Evolutionary conservation across 1,140 invertebrate species (phyloP).

Genomic region (Anastatus disparis): DNA sequence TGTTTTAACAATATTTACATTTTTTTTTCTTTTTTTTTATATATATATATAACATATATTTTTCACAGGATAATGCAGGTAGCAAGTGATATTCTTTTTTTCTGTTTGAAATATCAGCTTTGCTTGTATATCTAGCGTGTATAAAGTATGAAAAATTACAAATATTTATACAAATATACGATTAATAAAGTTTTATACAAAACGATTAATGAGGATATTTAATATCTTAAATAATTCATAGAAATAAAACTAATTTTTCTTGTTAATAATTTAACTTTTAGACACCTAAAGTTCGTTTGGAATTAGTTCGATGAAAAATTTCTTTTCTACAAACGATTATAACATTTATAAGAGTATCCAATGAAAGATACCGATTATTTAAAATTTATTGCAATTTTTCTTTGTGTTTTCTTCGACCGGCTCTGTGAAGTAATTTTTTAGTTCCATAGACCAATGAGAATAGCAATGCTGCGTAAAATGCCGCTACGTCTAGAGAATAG

Average conservation of each 20-base stretch:
- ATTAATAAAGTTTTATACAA: too few species aligned
- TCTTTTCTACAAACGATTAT: slow-evolving; percentile 25
- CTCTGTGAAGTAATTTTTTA: slow-evolving; percentile 45
- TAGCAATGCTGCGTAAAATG: slow-evolving; percentile 47
- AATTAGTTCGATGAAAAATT: slow-evolving; percentile 6
- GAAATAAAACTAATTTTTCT: too few species aligned
- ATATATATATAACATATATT: not conserved
- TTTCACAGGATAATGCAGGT: too few species aligned
- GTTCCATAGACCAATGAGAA: slow-evolving; percentile 44
- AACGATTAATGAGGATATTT: too few species aligned
- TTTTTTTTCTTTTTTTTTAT: not conserved
- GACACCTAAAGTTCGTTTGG: not conserved
- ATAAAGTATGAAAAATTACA: too few species aligned
- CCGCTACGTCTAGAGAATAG: slow-evolving; percentile 58
- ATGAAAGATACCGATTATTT: not conserved
- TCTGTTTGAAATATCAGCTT: too few species aligned
- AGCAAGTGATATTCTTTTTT: too few species aligned
- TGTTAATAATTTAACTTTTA: slow-evolving; percentile 2
- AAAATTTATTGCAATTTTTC: slow-evolving; percentile 26
- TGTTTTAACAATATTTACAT: not conserved
- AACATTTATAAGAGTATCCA: slow-evolving; percentile 5
- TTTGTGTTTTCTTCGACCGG: slow-evolving; percentile 25
- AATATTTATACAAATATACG: too few species aligned
- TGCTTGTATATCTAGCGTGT: too few species aligned
- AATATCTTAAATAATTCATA: too few species aligned